A percentile compares a stretch with the other conserved stretches of the same genome.
Conservation (phyloP, 1,140 invertebrate species). For the Holotrichia oblita region DNA sequence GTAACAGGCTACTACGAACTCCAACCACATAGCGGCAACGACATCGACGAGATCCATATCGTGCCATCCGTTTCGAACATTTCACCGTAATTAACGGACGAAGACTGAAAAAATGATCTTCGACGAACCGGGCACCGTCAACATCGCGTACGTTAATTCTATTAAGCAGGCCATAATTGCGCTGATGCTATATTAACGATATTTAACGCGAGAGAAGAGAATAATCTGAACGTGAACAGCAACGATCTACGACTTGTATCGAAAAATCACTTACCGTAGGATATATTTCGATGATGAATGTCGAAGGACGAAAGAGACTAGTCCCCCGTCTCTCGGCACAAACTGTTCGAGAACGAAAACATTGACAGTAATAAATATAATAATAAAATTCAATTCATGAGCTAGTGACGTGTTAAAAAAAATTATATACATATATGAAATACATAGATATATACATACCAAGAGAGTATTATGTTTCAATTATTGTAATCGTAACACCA, state of each 20-base stretch:
- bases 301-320: not conserved
- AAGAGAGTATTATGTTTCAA: not conserved
- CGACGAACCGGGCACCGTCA: not conserved
- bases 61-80: not conserved
- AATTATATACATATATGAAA: too few relatives aligned
- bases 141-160: not conserved
- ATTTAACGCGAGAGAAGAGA: too few relatives aligned
- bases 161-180: not conserved
- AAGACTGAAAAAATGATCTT: too few relatives aligned
- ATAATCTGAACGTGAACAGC: not conserved
- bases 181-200: not conserved
- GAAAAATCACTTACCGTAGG: too few relatives aligned
- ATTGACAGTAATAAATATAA: too few relatives aligned
- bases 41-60: not conserved
- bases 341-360: too few relatives aligned
- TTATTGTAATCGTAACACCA: not conserved
- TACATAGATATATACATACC: not conserved
- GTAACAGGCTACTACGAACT: constrained; percentile 11
- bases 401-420: not conserved
- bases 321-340: too few relatives aligned
- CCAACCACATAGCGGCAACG: not conserved
- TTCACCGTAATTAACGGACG: not conserved
- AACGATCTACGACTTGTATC: not conserved
- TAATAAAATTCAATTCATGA: too few relatives aligned
- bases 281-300: not conserved